phyloP scores from a whole-genome alignment of 2,797 vertebrate species.

The Cyclopterus lumpus region DNA sequence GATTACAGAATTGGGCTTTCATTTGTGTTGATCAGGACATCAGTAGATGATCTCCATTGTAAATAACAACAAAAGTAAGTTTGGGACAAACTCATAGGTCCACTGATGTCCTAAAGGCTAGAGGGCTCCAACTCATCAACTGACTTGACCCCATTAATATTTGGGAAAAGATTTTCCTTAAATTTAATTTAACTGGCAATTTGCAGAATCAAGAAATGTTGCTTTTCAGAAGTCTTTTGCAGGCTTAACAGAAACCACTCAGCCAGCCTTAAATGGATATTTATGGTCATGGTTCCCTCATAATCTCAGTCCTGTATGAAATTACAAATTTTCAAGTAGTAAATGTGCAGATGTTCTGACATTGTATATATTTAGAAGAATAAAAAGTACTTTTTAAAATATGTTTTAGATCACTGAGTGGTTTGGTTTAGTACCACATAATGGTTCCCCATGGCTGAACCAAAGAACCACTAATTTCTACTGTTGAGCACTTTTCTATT shows the following conservation, averaged over 20 bases:
- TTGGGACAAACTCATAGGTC: not conserved
- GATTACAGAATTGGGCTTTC: not conserved
- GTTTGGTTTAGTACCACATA: conserved; percentile 46
- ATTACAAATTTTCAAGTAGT: conserved; percentile 18
- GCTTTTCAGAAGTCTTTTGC: not conserved
- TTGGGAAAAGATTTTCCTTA: not conserved
- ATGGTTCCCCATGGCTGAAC: conserved; percentile 40
- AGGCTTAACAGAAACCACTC: conserved; percentile 13
- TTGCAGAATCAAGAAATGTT: not conserved
- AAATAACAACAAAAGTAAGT: not conserved
- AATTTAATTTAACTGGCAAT: conserved; percentile 3
- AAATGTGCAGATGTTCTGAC: conserved; percentile 16
- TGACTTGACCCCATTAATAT: not conserved
- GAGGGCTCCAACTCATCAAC: conserved; percentile 1
- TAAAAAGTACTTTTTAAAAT: conserved; percentile 2
- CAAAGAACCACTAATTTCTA: conserved; percentile 57
- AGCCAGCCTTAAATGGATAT: conserved; percentile 13
- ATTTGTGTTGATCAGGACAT: not conserved
- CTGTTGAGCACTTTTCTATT: conserved; percentile 50
- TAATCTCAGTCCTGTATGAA: not conserved
- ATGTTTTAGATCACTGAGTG: conserved; percentile 25
- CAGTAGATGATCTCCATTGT: not conserved
- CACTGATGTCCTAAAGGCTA: not conserved
- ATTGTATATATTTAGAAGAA: conserved; percentile 22
- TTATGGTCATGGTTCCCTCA: conserved; percentile 18